Base-by-base conservation (phyloP, 2,888 invertebrate genomes). In the Synergus itoensis region DNA sequence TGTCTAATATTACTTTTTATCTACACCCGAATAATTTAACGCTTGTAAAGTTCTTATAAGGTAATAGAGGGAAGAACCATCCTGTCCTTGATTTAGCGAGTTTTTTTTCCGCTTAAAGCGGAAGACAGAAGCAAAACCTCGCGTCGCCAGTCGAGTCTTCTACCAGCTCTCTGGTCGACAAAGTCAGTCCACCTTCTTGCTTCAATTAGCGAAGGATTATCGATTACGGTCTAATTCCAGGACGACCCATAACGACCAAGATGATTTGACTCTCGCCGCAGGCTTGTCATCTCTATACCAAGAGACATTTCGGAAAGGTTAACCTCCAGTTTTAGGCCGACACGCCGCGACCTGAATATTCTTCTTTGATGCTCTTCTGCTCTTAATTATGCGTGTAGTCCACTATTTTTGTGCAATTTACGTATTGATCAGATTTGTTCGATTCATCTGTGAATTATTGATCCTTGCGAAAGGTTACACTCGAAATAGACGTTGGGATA, bases 121-220 rank as follows among this genome's bases (percentile, higher is more conserved):
- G 28, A 11, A 62, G 21, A 28, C 12, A 62, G 18, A 18, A 62
- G 57, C 9, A 57, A 57, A 57, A 57, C n/a, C 18, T n/a, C 18
- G 7, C 18, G 18, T 18, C 57, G 57, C 18, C 57, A 57, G 3
- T 14, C 45, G 14, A 48, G 18, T 57, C 18, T 57, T 8, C 8
- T n/a, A 4, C 18, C 9, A 18, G 16, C 12, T 62, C 28, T 18
- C 9, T 40, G 36, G 40, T 8, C 28, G 40, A 8, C 16, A 40
- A 40, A 36, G 16, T 36, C 57, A 18, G 57, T 18, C 18, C 18
- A 57, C 57, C 11, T 67, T 18, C 43, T 45, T 18, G 43, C 21
- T 67, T 67, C 43, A 67, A 18, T 67, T 67, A 67, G 67, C 43
- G 45, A 67, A 67, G 67, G 67, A 67, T 67, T 67, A 45, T 67